These are phyloP conservation scores for Glaucopsyche alexis DNA, from an alignment of 2,888 invertebrate genomes.

Conservation along the genomic window DNA sequence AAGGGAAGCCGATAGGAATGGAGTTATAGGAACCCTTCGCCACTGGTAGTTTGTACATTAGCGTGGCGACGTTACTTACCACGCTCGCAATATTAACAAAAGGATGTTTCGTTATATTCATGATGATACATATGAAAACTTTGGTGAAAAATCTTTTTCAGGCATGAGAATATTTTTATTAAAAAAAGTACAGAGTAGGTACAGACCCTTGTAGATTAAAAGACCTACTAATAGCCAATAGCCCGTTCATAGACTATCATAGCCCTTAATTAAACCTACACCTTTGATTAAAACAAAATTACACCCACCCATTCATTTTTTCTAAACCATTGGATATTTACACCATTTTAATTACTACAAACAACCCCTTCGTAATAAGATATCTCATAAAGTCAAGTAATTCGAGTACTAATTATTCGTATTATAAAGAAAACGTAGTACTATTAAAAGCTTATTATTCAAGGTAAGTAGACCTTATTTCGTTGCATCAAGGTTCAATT, in stretches of 20 bases:
- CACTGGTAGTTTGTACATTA: too few relatives aligned
- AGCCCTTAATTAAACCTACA: slow-evolving; percentile 45
- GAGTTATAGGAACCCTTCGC: too few relatives aligned
- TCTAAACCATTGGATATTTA: slow-evolving; percentile 49
- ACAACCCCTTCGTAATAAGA: slow-evolving; percentile 56
- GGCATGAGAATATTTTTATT: too few relatives aligned
- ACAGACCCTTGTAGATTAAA: not conserved
- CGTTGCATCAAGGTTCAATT: slow-evolving; percentile 17
- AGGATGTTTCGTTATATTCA: too few relatives aligned
- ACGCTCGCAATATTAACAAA: too few relatives aligned
- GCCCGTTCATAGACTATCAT: not conserved
- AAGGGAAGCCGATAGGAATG: too few relatives aligned
- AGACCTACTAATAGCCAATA: not conserved
- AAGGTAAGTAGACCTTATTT: not conserved
- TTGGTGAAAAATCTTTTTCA: too few relatives aligned
- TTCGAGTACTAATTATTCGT: slow-evolving; percentile 64
- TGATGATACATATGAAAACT: too few relatives aligned
- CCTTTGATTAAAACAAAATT: slow-evolving; percentile 56
- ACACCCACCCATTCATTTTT: slow-evolving; percentile 48
- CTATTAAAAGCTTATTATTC: slow-evolving; percentile 35
- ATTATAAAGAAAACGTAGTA: slow-evolving; percentile 45
- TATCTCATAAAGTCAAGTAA: slow-evolving; percentile 66
- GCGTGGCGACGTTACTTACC: too few relatives aligned
- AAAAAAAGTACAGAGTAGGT: not conserved
- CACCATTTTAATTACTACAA: slow-evolving; percentile 59